Percentiles rank a stretch among this genome's conserved stretches.
phyloP scores from a whole-genome alignment of 2,797 vertebrate species.

The Octomys mimax region DNA sequence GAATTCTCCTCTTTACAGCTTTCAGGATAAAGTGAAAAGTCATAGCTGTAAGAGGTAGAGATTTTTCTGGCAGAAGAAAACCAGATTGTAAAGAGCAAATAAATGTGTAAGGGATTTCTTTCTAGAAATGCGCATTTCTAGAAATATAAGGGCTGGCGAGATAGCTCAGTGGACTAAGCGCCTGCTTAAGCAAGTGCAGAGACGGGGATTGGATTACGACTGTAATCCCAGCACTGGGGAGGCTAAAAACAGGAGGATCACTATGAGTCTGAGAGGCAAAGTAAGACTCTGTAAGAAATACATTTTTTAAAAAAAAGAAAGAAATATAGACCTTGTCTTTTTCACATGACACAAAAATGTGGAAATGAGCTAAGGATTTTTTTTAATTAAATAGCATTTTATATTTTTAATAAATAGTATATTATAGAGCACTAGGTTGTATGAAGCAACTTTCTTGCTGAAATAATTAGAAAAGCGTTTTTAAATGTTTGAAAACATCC shows the following conservation, averaged over 20 bases:
- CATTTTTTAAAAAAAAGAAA: too few relatives aligned
- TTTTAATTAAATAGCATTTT: not conserved
- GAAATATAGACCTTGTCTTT: conserved; percentile 24
- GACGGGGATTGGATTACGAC: too few relatives aligned
- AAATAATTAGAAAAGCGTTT: conserved; percentile 15
- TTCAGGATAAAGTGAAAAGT: conserved; percentile 5
- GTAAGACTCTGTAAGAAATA: too few relatives aligned
- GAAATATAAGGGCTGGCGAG: not conserved
- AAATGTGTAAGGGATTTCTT: not conserved
- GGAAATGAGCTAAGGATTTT: not conserved
- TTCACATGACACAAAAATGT: not conserved
- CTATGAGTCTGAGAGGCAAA: too few relatives aligned
- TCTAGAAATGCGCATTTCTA: conserved; percentile 30
- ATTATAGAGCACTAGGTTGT: not conserved
- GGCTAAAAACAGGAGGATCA: too few relatives aligned
- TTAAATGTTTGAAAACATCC: conserved; percentile 5
- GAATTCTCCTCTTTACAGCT: not conserved
- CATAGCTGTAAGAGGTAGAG: not conserved
- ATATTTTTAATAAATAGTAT: conserved; percentile 8
- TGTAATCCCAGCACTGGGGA: too few relatives aligned
- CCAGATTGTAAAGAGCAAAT: not conserved
- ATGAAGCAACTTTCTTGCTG: not conserved
- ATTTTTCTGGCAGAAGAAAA: conserved; percentile 40
- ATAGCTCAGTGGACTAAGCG: too few relatives aligned
- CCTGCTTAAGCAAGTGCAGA: too few relatives aligned